Conservation (phyloP, 2,888 invertebrate species). For the Andrena praecox region DNA sequence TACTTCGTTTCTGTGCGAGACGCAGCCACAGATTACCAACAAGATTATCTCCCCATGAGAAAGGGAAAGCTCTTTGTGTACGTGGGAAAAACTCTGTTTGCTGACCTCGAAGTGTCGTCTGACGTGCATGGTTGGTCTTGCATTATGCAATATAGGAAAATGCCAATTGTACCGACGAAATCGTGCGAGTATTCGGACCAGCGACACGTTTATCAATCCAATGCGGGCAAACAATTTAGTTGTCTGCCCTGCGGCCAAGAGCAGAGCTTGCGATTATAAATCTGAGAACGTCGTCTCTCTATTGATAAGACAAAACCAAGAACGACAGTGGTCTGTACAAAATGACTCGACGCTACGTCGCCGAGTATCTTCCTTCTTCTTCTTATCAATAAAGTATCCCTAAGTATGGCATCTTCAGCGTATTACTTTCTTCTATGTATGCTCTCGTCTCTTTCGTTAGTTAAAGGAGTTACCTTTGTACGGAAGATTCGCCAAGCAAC, state of each 20-base stretch:
- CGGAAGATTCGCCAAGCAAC: conserved; percentile 29
- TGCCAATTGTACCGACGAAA: conserved; percentile 54
- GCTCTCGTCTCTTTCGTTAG: conserved; percentile 18
- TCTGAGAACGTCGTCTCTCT: conserved; percentile 30
- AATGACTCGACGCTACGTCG: conserved; percentile 50
- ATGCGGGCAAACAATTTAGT: conserved; percentile 13
- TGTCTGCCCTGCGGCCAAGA: conserved; percentile 12
- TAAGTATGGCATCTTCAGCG: conserved; percentile 77
- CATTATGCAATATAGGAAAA: conserved; percentile 58
- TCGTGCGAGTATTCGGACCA: conserved; percentile 32
- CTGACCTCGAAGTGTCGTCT: conserved; percentile 57
- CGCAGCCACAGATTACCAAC: conserved; percentile 47
- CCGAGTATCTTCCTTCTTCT: conserved; percentile 53
- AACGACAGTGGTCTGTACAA: conserved; percentile 55
- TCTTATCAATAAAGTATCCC: conserved; percentile 69
- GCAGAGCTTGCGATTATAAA: conserved; percentile 30
- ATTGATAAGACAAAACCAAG: conserved; percentile 49
- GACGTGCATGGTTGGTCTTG: conserved; percentile 13
- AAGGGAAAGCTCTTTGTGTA: conserved; percentile 62
- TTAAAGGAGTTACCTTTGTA: conserved; percentile 58
- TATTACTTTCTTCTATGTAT: conserved; percentile 65
- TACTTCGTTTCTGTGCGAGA: conserved; percentile 24
- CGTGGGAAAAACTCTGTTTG: conserved; percentile 63
- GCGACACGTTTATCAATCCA: conserved; percentile 32
- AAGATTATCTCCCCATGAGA: conserved; percentile 57